These are phyloP conservation scores for Entomobrya proxima DNA, from an alignment of 2,888 invertebrate genomes.

Conservation along the genomic window DNA sequence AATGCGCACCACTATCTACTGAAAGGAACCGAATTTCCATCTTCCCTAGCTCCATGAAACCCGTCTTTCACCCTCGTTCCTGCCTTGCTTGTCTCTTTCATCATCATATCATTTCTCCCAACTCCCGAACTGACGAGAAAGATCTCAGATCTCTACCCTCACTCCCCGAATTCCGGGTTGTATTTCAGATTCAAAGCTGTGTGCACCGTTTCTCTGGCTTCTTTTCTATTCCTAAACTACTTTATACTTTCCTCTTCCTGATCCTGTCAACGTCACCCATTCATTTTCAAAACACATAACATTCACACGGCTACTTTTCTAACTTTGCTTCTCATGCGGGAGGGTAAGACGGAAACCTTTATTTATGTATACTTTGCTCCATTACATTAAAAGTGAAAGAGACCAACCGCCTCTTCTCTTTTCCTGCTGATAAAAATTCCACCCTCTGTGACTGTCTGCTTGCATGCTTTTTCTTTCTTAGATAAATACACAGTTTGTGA, in stretches of 20 bases:
- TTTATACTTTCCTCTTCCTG: neutral
- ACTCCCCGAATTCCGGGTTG: conserved; percentile 64
- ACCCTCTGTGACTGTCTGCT: conserved; percentile 29
- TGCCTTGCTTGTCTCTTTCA: neutral
- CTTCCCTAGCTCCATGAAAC: conserved; percentile 22
- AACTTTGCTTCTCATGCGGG: no score
- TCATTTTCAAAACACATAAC: conserved; percentile 15
- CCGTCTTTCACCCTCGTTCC: conserved; percentile 60
- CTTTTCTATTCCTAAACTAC: neutral
- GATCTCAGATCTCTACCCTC: conserved; percentile 57
- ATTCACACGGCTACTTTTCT: neutral
- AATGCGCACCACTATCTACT: neutral
- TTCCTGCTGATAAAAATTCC: conserved; percentile 53
- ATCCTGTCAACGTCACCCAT: conserved; percentile 55
- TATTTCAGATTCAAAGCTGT: conserved; percentile 19
- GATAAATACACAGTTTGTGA: neutral
- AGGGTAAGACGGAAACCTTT: conserved; percentile 7
- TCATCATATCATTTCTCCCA: no score
- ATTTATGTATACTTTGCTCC: conserved; percentile 15
- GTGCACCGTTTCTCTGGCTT: neutral
- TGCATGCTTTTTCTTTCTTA: conserved; percentile 1
- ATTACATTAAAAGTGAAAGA: conserved; percentile 59
- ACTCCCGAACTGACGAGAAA: neutral
- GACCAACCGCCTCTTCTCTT: conserved; percentile 44
- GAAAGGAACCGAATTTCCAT: conserved; percentile 16